Base-by-base conservation (phyloP, 2,113 vertebrate genomes). In the Megaleporinus macrocephalus region DNA sequence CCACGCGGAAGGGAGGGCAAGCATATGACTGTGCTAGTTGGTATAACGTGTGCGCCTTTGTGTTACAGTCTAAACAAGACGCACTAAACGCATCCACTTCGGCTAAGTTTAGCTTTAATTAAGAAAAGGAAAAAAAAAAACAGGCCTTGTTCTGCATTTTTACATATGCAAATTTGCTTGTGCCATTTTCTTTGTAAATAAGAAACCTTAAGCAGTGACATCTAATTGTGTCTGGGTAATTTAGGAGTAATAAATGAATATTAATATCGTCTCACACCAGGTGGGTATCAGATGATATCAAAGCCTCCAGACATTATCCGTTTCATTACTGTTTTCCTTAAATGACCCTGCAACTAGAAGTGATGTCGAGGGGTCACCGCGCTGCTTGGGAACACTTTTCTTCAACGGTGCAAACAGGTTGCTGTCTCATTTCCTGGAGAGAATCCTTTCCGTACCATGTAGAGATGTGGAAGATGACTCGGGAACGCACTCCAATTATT, bases 151-250 rank as follows among this genome's bases (percentile, higher is more conserved):
- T 78, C 30, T 44, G 87, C 86, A 88, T 86, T 90, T 89, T 86
- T 91, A 90, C 90, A 92, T 92, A 93, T 93, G 93, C 90, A 92
- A 92, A 93, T 92, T 83, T 73, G 84, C 69, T 81, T 74, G 84
- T 44, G 86, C 88, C 62, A 77, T 87, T 89, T 89, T 86, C 87
- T 90, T 91, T 90, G 81, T 91, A 90, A 88, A 89, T 85, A 89
- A 88, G 87, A 88, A 87, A 82, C 89, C 89, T 87, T 89, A 85
- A 81, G 88, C 90, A 87, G 89, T 92, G 92, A 92, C 93, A 93
- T 91, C 90, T 87, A 91, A 92, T 93, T 93, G 90, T 84, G 86
- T 59, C 78, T 49, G 59, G 80, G 73, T 75, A 80, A 76, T 82
- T 85, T 82, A 69, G 79, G 89, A 91, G 90, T 89, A 89, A 87